Evolutionary conservation across 2,797 vertebrate genomes (phyloP), one percentile per base, ranked within the genome.

Genomic region (Gymnothorax javanicus): DNA sequence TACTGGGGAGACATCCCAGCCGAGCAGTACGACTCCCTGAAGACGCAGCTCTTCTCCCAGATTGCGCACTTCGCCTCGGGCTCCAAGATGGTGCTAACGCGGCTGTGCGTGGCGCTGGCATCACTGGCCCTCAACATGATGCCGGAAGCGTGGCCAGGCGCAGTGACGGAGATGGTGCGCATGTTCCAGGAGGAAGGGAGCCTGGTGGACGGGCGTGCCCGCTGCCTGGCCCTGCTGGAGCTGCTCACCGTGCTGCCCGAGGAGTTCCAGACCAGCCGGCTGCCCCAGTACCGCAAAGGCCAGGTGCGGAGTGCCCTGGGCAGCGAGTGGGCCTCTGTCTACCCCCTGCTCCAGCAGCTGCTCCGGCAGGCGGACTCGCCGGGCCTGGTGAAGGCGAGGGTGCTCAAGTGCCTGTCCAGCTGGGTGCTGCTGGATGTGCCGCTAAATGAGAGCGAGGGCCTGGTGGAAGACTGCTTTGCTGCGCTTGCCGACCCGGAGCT

Each of bases 101-200:
- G 99, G 43, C 96, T 99, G 5, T 99, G 99, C 0, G 99, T 99
- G 94, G 99, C 98, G 0, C 92, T 99, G 92, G 98, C 99, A 88
- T 99, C 99, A 0, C 94, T 99, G 93, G 99, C 99, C 0, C 97
- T 99, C 92, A 99, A 98, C 95, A 99, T 98, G 92, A 99, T 99
- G 98, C 99, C 99, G 0, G 98, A 99, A 33, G 96, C 97, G 23
- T 99, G 98, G 99, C 99, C 99, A 0, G 97, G 97, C 0, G 99
- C 98, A 0, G 97, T 99, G 88, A 95, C 98, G 0, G 98, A 99
- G 95, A 99, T 99, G 99, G 98, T 99, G 87, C 96, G 97, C 75
- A 97, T 98, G 92, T 99, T 99, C 92, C 99, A 99, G 94, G 97
- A 98, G 0, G 98, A 99, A 88, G 97, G 97, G 87, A 97, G 97